A percentile compares a stretch with the other conserved stretches of the same genome.
phyloP scores from a whole-genome alignment of 2,113 vertebrate genomes.

The Seriola quinqueradiata region DNA sequence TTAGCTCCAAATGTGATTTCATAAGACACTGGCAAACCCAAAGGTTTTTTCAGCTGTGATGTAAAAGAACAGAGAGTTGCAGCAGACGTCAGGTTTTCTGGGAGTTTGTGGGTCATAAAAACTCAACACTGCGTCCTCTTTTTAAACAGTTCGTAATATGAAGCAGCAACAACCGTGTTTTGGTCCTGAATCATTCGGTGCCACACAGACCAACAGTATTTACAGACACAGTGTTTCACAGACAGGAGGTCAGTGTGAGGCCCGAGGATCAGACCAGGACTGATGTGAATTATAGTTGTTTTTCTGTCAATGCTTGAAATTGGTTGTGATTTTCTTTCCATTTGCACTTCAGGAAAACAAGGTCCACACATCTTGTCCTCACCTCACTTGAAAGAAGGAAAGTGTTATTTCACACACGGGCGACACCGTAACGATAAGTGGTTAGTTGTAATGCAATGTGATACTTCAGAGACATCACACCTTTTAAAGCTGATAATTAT shows the following conservation, averaged over 20 bases:
- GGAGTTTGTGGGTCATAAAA: too few species aligned
- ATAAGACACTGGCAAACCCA: too few species aligned
- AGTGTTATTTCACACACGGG: slow-evolving; percentile 33
- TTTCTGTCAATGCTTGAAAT: neutral
- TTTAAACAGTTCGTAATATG: too few species aligned
- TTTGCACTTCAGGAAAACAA: neutral
- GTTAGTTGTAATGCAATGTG: neutral
- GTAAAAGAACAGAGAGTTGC: too few species aligned
- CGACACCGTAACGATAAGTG: neutral
- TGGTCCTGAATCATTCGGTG: neutral
- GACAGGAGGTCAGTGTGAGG: neutral
- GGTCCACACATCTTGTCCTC: neutral
- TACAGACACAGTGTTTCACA: neutral
- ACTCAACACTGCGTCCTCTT: too few species aligned
- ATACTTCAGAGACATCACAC: neutral
- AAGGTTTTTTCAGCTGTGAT: too few species aligned
- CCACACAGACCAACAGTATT: too few species aligned
- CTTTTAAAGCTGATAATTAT: too few species aligned
- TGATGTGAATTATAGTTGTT: neutral
- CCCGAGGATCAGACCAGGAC: neutral
- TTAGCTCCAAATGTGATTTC: too few species aligned
- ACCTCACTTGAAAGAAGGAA: slow-evolving; percentile 7
- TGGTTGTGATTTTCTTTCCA: neutral
- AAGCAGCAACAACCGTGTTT: neutral
- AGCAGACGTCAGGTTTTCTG: too few species aligned